These are phyloP conservation scores for Umimayanthus chanpuru DNA, from an alignment of 92 coral and sea anemone genomes.

Conservation along the genomic window DNA sequence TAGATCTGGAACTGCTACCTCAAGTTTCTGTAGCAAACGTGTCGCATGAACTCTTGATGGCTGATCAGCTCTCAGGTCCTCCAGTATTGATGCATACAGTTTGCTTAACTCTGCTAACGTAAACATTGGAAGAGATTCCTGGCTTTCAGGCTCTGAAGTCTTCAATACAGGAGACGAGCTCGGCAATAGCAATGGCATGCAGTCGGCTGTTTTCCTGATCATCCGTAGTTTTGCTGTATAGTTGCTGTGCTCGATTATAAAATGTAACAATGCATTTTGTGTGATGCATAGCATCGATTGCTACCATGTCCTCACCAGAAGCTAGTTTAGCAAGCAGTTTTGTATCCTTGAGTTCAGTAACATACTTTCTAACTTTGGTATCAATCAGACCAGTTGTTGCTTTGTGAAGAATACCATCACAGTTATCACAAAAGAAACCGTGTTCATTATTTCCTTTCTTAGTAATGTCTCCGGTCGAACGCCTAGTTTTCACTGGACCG, in stretches of 20 bases:
- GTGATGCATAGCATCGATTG: slow-evolving; percentile 65
- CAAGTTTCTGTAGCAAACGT: slow-evolving; percentile 36
- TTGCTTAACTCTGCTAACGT: slow-evolving; percentile 43
- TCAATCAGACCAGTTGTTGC: slow-evolving; percentile 54
- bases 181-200: slow-evolving; percentile 60
- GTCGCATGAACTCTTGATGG: neutral
- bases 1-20: slow-evolving; percentile 48
- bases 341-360: slow-evolving; percentile 30
- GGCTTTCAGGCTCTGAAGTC: slow-evolving; percentile 7
- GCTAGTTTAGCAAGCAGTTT: slow-evolving; percentile 55
- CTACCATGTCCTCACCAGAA: slow-evolving; percentile 52
- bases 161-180: slow-evolving; percentile 56
- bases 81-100: slow-evolving; percentile 10
- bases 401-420: slow-evolving; percentile 31
- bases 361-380: slow-evolving; percentile 50
- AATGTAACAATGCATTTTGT: slow-evolving; percentile 49
- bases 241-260: slow-evolving; percentile 44
- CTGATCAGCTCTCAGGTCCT: neutral
- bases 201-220: neutral
- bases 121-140: slow-evolving; percentile 40
- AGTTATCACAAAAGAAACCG: slow-evolving; percentile 44
- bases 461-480: neutral
- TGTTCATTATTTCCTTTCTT: neutral
- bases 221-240: neutral
- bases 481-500: neutral